Percentiles rank a stretch among this genome's conserved stretches.
Evolutionary conservation across 1,140 invertebrate species (phyloP).

Genomic region (Gonioctena quinquepunctata): DNA sequence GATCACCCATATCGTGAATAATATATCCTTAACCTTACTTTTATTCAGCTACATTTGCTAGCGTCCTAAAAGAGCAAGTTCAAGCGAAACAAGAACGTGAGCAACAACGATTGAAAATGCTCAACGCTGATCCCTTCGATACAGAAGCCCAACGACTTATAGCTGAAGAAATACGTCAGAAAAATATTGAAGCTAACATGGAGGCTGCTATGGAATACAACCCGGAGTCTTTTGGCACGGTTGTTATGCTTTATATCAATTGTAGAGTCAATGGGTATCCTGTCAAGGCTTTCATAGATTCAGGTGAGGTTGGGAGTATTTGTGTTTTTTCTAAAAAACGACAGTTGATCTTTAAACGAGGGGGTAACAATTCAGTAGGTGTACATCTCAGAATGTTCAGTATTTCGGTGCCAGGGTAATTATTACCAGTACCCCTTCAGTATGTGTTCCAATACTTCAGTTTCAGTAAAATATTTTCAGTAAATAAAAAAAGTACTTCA

Average conservation of each 20-base stretch:
- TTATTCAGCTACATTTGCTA: slow-evolving; percentile 75
- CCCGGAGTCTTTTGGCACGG: slow-evolving; percentile 96
- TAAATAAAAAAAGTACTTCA: too few species aligned
- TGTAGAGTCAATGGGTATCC: slow-evolving; percentile 94
- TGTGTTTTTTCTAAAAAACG: neutral
- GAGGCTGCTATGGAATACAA: slow-evolving; percentile 98
- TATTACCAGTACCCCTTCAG: too few species aligned
- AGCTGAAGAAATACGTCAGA: slow-evolving; percentile 92
- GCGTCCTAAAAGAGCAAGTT: slow-evolving; percentile 81
- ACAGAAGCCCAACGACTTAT: slow-evolving; percentile 92
- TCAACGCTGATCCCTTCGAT: slow-evolving; percentile 94
- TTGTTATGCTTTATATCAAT: slow-evolving; percentile 97
- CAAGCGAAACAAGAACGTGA: slow-evolving; percentile 76
- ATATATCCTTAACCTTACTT: neutral
- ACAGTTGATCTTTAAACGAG: too few species aligned
- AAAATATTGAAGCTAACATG: slow-evolving; percentile 98
- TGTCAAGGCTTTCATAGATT: slow-evolving; percentile 98
- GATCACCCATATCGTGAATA: neutral
- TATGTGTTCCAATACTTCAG: too few species aligned
- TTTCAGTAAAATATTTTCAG: too few species aligned
- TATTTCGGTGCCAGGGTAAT: too few species aligned
- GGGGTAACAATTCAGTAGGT: too few species aligned
- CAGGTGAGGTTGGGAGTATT: slow-evolving; percentile 67
- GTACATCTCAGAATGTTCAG: too few species aligned
- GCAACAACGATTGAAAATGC: slow-evolving; percentile 81